Conservation (phyloP, 2,888 invertebrate species). For the Sericinus montela region DNA sequence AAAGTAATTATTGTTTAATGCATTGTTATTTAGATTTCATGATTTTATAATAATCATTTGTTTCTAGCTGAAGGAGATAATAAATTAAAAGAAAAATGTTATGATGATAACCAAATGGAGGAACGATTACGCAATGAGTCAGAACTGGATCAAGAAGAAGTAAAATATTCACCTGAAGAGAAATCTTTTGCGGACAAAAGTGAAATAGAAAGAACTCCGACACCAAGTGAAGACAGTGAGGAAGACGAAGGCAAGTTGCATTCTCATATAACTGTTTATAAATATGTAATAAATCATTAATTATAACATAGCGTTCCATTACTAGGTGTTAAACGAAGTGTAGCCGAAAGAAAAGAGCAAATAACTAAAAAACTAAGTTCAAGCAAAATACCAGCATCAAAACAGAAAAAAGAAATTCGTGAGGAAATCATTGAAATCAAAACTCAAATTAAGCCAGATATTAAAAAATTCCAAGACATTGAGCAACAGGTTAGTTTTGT, state of each 20-base stretch:
- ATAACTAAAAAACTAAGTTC: constrained; percentile 86
- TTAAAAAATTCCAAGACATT: constrained; percentile 74
- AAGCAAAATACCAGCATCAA: constrained; percentile 85
- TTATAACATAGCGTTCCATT: constrained; percentile 20
- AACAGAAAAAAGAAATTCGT: constrained; percentile 85
- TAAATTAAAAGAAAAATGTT: constrained; percentile 64
- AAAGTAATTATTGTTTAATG: too few species aligned
- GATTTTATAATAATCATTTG: background rate
- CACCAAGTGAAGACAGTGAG: constrained; percentile 75
- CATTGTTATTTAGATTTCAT: too few species aligned
- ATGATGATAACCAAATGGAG: constrained; percentile 56
- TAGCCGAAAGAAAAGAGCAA: constrained; percentile 87
- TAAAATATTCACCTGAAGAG: constrained; percentile 89
- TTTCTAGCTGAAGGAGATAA: constrained; percentile 68
- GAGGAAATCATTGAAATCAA: constrained; percentile 86
- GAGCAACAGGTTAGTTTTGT: constrained; percentile 57
- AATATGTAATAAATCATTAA: too few species aligned
- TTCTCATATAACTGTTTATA: too few species aligned
- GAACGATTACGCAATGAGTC: constrained; percentile 55
- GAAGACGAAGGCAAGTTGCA: constrained; percentile 67
- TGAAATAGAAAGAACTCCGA: constrained; percentile 75
- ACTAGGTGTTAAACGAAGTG: constrained; percentile 82
- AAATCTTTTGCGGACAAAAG: constrained; percentile 85
- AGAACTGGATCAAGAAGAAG: constrained; percentile 80
- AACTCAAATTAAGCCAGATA: constrained; percentile 81